A percentile compares a stretch with the other conserved stretches of the same genome.
These are phyloP conservation scores for Napeogenes inachia DNA, from an alignment of 2,888 invertebrate species.

Conservation along the genomic window DNA sequence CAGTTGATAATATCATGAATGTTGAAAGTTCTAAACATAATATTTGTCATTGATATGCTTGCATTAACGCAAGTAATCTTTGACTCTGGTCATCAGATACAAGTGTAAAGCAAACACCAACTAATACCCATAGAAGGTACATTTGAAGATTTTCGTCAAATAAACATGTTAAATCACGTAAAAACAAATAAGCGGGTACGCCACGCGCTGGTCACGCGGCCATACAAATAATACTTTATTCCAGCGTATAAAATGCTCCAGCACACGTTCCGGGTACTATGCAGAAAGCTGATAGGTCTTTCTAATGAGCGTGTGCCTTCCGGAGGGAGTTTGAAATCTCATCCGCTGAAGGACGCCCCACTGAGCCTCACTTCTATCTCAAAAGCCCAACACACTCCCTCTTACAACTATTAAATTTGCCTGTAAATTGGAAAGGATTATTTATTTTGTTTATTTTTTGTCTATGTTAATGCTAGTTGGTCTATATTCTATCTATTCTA, in stretches of 20 bases:
- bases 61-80: too few relatives aligned
- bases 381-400: conserved; percentile 20
- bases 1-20: too few relatives aligned
- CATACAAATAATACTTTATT: conserved; percentile 43
- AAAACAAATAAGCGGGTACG: conserved; percentile 60
- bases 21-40: too few relatives aligned
- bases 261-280: conserved; percentile 31
- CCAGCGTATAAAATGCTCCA: conserved; percentile 39
- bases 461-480: too few relatives aligned
- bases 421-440: conserved; percentile 2
- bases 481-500: not conserved
- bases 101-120: conserved; percentile 20
- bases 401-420: conserved; percentile 11
- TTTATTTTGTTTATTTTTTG: not conserved
- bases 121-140: not conserved
- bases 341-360: conserved; percentile 38
- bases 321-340: conserved; percentile 45
- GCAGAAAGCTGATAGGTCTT: conserved; percentile 54
- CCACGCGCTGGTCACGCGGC: conserved; percentile 50
- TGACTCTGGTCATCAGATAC: not conserved
- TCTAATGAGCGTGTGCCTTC: conserved; percentile 60
- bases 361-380: conserved; percentile 29
- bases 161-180: conserved; percentile 70
- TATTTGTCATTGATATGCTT: too few relatives aligned
- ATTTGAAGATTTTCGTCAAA: conserved; percentile 33